Conservation (phyloP, 2,888 invertebrate genomes). For the Drosophila kanekoi region DNA sequence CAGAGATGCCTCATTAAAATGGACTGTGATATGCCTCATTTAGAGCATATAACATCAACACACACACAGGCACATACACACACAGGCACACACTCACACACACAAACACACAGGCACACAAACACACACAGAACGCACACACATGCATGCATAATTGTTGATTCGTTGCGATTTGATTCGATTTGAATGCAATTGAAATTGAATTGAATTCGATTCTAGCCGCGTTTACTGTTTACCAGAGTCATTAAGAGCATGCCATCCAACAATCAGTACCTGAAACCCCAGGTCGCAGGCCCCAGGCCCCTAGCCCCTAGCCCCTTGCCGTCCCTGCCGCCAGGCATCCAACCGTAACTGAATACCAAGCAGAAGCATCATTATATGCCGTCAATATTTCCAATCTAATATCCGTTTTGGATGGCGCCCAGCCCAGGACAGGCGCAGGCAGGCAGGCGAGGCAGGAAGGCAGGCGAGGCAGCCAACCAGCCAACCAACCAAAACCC, state of each 20-base stretch:
- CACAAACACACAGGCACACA: neutral
- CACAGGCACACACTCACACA: neutral
- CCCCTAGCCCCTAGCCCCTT: neutral
- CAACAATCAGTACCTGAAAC: constrained; percentile 17
- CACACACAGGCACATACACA: constrained; percentile 8
- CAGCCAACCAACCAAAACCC: constrained; percentile 64
- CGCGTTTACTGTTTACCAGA: constrained; percentile 53
- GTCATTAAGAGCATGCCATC: constrained; percentile 40
- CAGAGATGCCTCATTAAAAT: constrained; percentile 66
- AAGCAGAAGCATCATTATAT: constrained; percentile 55
- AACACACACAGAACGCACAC: neutral
- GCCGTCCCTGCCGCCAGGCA: too few relatives aligned
- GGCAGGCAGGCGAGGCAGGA: neutral
- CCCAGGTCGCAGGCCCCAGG: neutral
- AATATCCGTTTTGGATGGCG: constrained; percentile 57
- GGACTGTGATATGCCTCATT: constrained; percentile 70
- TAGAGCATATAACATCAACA: constrained; percentile 35
- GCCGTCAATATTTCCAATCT: constrained; percentile 77
- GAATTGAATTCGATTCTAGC: constrained; percentile 44
- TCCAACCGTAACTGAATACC: neutral
- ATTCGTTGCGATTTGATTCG: constrained; percentile 51
- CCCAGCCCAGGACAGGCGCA: constrained; percentile 14
- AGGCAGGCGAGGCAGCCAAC: constrained; percentile 14
- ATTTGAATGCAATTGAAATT: constrained; percentile 53
- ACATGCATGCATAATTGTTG: constrained; percentile 57